phyloP scores from a whole-genome alignment of 2,888 invertebrate genomes.

The Notocelia uddmanniana region DNA sequence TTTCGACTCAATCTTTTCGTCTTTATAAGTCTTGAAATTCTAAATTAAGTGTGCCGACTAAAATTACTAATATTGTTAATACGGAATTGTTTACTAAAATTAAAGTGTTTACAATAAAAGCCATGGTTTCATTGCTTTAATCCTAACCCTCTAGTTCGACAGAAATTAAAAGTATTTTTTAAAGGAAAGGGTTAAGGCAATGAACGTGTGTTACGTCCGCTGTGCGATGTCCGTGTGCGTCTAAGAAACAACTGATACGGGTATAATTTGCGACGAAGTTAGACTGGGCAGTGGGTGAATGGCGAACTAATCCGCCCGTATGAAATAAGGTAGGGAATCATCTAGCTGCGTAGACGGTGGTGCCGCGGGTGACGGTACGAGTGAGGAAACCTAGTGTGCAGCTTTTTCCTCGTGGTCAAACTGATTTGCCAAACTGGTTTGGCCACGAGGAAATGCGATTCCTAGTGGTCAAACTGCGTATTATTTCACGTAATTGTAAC shows the following conservation, averaged over 20 bases:
- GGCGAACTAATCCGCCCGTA: conserved; percentile 29
- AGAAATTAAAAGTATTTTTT: conserved; percentile 48
- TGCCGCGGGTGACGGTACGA: conserved; percentile 13
- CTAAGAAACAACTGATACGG: conserved; percentile 30
- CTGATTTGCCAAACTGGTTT: no score
- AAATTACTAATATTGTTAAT: conserved; percentile 54
- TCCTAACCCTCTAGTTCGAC: conserved; percentile 62
- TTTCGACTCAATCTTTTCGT: conserved; percentile 37
- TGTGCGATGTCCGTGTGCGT: conserved; percentile 42
- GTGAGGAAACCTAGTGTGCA: conserved; percentile 46
- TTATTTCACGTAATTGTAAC: no score
- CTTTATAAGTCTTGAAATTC: conserved; percentile 43
- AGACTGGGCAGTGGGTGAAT: conserved; percentile 11
- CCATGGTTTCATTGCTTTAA: conserved; percentile 83
- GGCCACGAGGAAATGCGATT: no score
- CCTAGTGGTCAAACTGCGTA: no score
- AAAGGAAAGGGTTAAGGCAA: conserved; percentile 78
- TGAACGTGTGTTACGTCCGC: conserved; percentile 65
- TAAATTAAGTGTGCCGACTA: conserved; percentile 48
- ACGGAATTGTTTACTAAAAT: conserved; percentile 59
- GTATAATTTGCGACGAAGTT: conserved; percentile 25
- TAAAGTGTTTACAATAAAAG: conserved; percentile 64
- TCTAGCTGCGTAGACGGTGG: conserved; percentile 28
- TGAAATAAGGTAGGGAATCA: conserved; percentile 4
- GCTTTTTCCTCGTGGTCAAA: no score